Conservation (phyloP, 2,888 invertebrate species). For the Lasioglossum villosulum region DNA sequence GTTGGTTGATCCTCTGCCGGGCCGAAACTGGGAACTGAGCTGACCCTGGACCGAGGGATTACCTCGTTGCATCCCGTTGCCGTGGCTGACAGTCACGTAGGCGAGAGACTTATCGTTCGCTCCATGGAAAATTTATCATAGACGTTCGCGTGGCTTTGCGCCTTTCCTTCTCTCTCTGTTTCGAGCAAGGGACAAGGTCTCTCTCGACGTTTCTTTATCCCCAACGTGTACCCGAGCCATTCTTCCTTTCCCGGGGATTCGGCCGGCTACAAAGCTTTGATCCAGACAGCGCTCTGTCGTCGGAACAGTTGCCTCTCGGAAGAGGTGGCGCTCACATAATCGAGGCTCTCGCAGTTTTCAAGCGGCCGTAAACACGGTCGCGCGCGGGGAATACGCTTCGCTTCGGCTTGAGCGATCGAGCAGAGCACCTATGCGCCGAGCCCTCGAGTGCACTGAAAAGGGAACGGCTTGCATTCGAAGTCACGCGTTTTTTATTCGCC, state of each 20-base stretch:
- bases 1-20: slow-evolving; percentile 29
- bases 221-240: neutral
- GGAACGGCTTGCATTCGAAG: slow-evolving; percentile 18
- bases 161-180: neutral
- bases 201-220: slow-evolving; percentile 11
- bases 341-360: slow-evolving; percentile 22
- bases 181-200: neutral
- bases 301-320: neutral
- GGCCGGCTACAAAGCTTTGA: neutral
- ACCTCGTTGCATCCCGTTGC: slow-evolving; percentile 45
- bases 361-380: neutral
- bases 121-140: slow-evolving; percentile 62
- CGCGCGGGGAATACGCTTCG: slow-evolving; percentile 1
- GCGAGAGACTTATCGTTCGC: slow-evolving; percentile 45
- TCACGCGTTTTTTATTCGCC: slow-evolving; percentile 19
- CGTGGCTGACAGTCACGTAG: slow-evolving; percentile 49
- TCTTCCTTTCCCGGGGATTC: neutral
- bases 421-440: neutral
- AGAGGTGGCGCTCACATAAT: slow-evolving; percentile 6
- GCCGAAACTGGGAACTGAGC: slow-evolving; percentile 41
- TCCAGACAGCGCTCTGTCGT: slow-evolving; percentile 2
- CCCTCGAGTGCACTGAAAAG: slow-evolving; percentile 9
- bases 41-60: slow-evolving; percentile 38
- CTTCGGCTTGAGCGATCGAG: slow-evolving; percentile 17
- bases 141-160: slow-evolving; percentile 39